A percentile compares a stretch with the other conserved stretches of the same genome.
phyloP scores from a whole-genome alignment of 2,888 invertebrate species.

The Drosophila borborema region DNA sequence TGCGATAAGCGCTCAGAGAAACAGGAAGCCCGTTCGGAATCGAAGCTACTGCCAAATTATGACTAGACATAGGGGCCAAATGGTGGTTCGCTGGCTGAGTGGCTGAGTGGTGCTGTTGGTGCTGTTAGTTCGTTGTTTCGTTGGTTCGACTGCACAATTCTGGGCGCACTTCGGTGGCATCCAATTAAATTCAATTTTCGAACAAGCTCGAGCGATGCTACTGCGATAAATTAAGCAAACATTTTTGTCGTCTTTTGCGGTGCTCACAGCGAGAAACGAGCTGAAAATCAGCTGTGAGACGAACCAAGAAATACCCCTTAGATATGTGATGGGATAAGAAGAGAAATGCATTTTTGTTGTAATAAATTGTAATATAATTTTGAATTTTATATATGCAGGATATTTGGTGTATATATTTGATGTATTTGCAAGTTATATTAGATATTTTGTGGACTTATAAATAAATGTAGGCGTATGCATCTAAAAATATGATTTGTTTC shows the following conservation, averaged over 20 bases:
- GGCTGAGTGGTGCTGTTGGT: not conserved
- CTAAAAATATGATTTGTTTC: too few species aligned
- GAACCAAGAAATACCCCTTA: constrained; percentile 32
- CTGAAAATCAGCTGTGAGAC: not conserved
- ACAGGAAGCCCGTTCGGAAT: constrained; percentile 58
- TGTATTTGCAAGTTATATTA: too few species aligned
- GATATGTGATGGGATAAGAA: too few species aligned
- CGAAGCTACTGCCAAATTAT: constrained; percentile 66
- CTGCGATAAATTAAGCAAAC: constrained; percentile 81
- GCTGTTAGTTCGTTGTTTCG: not conserved
- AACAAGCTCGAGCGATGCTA: constrained; percentile 74
- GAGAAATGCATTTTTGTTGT: too few species aligned
- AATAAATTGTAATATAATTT: too few species aligned
- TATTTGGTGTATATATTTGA: too few species aligned
- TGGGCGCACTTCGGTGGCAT: constrained; percentile 67
- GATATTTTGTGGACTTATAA: too few species aligned
- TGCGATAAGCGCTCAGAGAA: constrained; percentile 52
- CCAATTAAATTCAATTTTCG: constrained; percentile 81
- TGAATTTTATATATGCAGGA: too few species aligned
- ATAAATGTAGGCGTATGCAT: too few species aligned
- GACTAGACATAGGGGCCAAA: constrained; percentile 65
- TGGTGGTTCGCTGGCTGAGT: not conserved
- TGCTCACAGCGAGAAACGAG: constrained; percentile 28
- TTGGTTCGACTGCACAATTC: constrained; percentile 31
- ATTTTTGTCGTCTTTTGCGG: constrained; percentile 68